Evolutionary conservation across 2,888 invertebrate genomes (phyloP), one percentile per base, ranked within the genome.

Genomic region (Endotricha flammealis): DNA sequence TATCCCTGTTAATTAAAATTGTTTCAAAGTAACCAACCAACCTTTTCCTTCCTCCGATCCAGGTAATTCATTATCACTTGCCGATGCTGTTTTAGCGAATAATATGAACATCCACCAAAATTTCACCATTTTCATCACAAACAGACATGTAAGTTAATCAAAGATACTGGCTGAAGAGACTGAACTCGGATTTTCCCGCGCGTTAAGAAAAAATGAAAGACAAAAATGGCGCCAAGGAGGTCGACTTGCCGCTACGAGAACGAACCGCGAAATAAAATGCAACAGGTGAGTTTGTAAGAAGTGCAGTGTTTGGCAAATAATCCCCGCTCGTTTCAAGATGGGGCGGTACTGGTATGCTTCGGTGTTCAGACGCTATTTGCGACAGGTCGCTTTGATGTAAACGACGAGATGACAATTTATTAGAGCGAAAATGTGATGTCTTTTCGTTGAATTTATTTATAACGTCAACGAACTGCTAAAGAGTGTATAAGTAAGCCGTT

Each of bases 41-140:
- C 86, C 83, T 76, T 86, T 86, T 51, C 75, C 78, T 33, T 59
- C 51, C 42, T 77, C 77, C 39, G 59, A 53, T 44, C 60, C 66
- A 12, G 73, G 65, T 42, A 86, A 54, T 40, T 74, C 65, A 55
- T 85, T 86, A 49, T 83, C 81, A 68, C 76, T 83, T 64, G 79
- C 72, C 55, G 75, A 81, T 44, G 74, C 80, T 57, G 70, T 80
- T 69, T 80, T 82, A 64, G 80, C 78, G 59, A 81, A 78, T 48
- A 85, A 69, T 58, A 86, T 65, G 59, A 82, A 81, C 80, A 86
- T 73, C 86, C 86, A 86, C 86, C 83, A 85, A 50, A 82, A 82
- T 67, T 64, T 81, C 82, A 82, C 76, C 82, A 85, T 83, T 70
- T 58, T 77, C 67, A 73, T 68, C 63, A 67, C 59, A 66, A 61